Percentiles rank a stretch among this genome's conserved stretches.
phyloP scores from a whole-genome alignment of 1,140 invertebrate genomes.

The Trichonephila clavipes region DNA sequence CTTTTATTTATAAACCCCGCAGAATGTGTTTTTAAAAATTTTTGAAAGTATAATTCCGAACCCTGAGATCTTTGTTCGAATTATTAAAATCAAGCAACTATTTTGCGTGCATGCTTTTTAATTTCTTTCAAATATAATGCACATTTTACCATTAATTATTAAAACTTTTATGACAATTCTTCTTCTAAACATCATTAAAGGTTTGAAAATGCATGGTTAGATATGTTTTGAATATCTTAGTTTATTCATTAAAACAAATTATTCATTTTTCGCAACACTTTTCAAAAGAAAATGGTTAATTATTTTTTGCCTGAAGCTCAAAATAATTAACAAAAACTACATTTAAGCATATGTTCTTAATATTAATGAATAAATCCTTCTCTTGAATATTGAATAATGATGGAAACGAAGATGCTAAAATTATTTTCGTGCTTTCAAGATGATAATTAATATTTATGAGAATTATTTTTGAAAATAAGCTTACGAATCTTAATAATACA shows the following conservation, averaged over 20 bases:
- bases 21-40: too few relatives aligned
- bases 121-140: background rate
- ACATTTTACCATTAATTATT: background rate
- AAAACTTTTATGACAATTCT: background rate
- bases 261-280: background rate
- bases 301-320: background rate
- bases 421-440: background rate
- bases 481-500: background rate
- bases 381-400: conserved; percentile 15
- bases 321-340: background rate
- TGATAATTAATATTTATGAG: conserved; percentile 39
- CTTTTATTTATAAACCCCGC: too few relatives aligned
- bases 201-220: background rate
- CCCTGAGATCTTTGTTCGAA: too few relatives aligned
- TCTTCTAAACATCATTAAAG: background rate
- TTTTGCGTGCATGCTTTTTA: too few relatives aligned
- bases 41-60: too few relatives aligned
- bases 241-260: background rate
- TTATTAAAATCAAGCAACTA: too few relatives aligned
- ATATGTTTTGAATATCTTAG: background rate
- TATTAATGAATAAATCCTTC: background rate
- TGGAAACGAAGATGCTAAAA: background rate
- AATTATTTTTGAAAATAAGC: background rate
- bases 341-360: background rate
- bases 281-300: background rate